Evolutionary conservation across 2,888 invertebrate species (phyloP).

Genomic region (Scaptodrosophila latifasciaeformis): DNA sequence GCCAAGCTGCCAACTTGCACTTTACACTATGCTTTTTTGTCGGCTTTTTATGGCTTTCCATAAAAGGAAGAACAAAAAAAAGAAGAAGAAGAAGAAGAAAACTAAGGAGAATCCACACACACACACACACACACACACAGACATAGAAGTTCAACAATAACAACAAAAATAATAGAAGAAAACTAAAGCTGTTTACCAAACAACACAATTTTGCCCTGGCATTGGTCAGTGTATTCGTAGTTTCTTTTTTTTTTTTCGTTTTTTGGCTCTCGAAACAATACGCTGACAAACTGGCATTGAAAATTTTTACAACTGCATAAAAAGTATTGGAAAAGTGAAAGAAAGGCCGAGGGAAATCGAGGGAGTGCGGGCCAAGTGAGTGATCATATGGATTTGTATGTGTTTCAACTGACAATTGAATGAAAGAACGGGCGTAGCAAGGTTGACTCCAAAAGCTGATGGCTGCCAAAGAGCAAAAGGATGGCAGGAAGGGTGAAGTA

Average conservation of each 20-base stretch:
- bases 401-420: slow-evolving; percentile 52
- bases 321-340: neutral
- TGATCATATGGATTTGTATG: too few relatives aligned
- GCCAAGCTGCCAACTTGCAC: slow-evolving; percentile 56
- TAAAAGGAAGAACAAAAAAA: neutral
- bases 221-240: too few relatives aligned
- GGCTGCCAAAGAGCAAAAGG: slow-evolving; percentile 29
- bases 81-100: too few relatives aligned
- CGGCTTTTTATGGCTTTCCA: neutral
- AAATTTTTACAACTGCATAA: slow-evolving; percentile 31
- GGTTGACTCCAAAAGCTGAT: slow-evolving; percentile 53
- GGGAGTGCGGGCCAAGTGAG: neutral
- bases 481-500: too few relatives aligned
- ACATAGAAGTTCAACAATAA: neutral
- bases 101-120: neutral
- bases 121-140: neutral
- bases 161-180: neutral
- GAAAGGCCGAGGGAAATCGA: slow-evolving; percentile 5
- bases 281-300: slow-evolving; percentile 51
- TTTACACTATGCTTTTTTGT: slow-evolving; percentile 50
- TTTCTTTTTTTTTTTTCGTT: slow-evolving; percentile 2
- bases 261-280: slow-evolving; percentile 43
- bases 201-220: slow-evolving; percentile 11
- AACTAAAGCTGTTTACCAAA: slow-evolving; percentile 37
- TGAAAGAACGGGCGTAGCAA: slow-evolving; percentile 47